Evolutionary conservation across 2,113 vertebrate genomes (phyloP).

Genomic region (Butorides virescens): DNA sequence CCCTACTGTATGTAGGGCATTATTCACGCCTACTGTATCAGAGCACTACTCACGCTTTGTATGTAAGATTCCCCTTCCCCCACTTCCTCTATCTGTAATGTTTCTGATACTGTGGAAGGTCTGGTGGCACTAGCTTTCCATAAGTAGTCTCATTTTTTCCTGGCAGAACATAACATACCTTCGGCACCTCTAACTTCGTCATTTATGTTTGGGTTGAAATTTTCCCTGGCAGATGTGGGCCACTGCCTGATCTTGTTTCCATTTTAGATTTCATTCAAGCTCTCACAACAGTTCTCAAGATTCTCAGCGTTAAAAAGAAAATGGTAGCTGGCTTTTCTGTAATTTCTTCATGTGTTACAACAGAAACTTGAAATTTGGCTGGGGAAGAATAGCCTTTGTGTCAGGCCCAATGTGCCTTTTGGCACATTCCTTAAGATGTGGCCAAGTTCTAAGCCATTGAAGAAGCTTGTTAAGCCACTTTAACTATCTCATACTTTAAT

Average conservation of each 20-base stretch:
- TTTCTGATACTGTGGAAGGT: background rate
- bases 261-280: background rate
- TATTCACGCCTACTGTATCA: background rate
- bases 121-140: background rate
- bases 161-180: background rate
- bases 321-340: background rate
- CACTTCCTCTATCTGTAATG: background rate
- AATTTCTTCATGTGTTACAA: background rate
- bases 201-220: background rate
- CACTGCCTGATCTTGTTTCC: background rate
- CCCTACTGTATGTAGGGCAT: background rate
- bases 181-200: fast-evolving
- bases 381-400: background rate
- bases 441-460: background rate
- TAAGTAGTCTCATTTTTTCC: background rate
- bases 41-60: background rate
- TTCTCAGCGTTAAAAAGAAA: background rate
- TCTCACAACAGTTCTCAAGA: background rate
- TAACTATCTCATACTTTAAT: background rate
- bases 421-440: background rate
- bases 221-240: background rate
- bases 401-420: background rate
- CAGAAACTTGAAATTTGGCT: background rate
- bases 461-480: background rate
- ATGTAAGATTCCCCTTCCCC: background rate